phyloP scores from a whole-genome alignment of 2,797 vertebrate species.

The Pipistrellus pipistrellus region DNA sequence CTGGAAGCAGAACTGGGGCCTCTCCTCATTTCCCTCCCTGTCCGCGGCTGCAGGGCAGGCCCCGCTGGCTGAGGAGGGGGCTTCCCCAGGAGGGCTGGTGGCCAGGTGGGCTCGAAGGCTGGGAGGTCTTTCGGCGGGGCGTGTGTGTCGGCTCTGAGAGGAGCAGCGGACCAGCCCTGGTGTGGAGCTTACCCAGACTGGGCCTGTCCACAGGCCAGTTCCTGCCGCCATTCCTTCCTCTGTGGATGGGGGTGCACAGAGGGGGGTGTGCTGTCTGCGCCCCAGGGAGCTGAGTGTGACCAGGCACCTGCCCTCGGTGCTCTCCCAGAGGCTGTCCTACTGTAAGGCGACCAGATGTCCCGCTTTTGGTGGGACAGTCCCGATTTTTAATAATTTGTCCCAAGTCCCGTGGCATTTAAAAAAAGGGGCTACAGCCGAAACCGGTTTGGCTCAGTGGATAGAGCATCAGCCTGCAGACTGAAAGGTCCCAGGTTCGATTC shows the following conservation, averaged over 20 bases:
- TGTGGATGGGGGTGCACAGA: neutral
- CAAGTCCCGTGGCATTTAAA: too few species aligned
- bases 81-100: neutral
- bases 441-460: too few species aligned
- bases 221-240: fast-evolving
- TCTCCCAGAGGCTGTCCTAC: fast-evolving
- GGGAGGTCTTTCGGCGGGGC: fast-evolving
- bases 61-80: neutral
- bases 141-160: neutral
- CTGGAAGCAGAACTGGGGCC: fast-evolving
- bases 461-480: too few species aligned
- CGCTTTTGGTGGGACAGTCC: too few species aligned
- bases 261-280: fast-evolving
- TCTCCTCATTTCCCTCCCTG: neutral
- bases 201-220: neutral
- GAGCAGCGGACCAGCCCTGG: neutral
- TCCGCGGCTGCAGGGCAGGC: neutral
- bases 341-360: neutral
- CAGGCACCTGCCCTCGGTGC: neutral
- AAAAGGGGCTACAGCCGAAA: too few species aligned
- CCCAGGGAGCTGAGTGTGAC: neutral
- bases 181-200: fast-evolving
- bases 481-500: too few species aligned
- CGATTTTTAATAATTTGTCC: too few species aligned
- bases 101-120: neutral